Conservation (phyloP, 2,888 invertebrate species). For the Eulithis prunata region DNA sequence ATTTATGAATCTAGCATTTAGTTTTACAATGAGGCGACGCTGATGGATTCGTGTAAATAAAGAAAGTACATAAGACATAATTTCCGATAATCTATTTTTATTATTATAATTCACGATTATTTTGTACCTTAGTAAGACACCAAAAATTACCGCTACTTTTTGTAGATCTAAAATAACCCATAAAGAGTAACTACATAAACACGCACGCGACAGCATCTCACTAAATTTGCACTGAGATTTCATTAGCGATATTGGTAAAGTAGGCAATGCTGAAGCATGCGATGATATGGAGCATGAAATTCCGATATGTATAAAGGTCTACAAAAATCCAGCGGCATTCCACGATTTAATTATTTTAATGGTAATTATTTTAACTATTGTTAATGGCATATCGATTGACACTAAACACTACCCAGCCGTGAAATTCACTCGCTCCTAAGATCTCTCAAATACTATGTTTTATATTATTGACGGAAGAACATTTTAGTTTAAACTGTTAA, state of each 20-base stretch:
- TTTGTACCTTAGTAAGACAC: conserved; percentile 65
- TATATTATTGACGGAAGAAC: conserved; percentile 11
- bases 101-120: conserved; percentile 58
- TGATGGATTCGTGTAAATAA: conserved; percentile 34
- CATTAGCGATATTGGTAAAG: background rate
- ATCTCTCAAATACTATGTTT: conserved; percentile 6
- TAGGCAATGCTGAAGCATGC: conserved; percentile 9
- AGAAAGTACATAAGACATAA: conserved; percentile 38
- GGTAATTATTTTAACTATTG: conserved; percentile 42
- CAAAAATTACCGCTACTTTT: conserved; percentile 42
- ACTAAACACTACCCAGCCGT: conserved; percentile 7
- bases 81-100: conserved; percentile 54
- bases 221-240: background rate
- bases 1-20: conserved; percentile 1
- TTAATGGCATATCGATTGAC: conserved; percentile 47
- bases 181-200: background rate
- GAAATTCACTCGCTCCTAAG: conserved; percentile 5
- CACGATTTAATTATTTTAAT: conserved; percentile 23
- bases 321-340: conserved; percentile 30
- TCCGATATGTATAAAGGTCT: conserved; percentile 39
- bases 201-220: background rate
- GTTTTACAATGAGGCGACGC: conserved; percentile 8
- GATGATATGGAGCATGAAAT: conserved; percentile 8
- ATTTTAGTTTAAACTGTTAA: conserved; percentile 16
- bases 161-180: conserved; percentile 25